Evolutionary conservation across 2,888 invertebrate genomes (phyloP).

Genomic region (Campopleginae sp.): DNA sequence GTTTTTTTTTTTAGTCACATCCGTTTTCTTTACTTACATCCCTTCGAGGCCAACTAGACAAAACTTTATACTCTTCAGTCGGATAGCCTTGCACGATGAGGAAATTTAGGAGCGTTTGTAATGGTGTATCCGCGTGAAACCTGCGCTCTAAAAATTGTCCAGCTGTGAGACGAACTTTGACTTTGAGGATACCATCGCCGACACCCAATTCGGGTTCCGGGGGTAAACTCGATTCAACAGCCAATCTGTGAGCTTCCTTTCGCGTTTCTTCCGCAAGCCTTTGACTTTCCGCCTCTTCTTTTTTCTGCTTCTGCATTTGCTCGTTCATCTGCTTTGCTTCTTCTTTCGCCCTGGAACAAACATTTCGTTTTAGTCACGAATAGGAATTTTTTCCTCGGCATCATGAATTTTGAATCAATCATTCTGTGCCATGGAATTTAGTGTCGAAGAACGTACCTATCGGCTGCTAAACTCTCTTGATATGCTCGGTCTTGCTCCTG

Average conservation of each 20-base stretch:
- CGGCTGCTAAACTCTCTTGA: constrained; percentile 94
- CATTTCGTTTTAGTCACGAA: neutral
- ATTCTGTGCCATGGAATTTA: neutral
- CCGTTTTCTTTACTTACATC: constrained; percentile 90
- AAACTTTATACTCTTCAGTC: constrained; percentile 94
- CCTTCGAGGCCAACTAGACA: constrained; percentile 97
- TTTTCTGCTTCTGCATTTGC: constrained; percentile 89
- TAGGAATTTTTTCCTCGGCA: neutral
- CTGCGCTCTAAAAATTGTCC: constrained; percentile 91
- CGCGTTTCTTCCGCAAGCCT: constrained; percentile 89
- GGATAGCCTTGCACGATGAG: constrained; percentile 95
- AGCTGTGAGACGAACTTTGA: constrained; percentile 93
- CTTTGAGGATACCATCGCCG: constrained; percentile 88
- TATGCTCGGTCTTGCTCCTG: constrained; percentile 97
- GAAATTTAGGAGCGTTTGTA: constrained; percentile 93
- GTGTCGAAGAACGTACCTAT: constrained; percentile 86
- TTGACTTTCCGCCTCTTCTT: constrained; percentile 91
- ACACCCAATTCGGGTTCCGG: constrained; percentile 88
- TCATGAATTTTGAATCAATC: neutral
- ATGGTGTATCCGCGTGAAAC: constrained; percentile 87
- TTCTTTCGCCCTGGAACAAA: constrained; percentile 91
- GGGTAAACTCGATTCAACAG: constrained; percentile 89
- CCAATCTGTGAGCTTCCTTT: constrained; percentile 88
- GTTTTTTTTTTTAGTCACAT: constrained; percentile 1
- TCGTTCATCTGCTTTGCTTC: constrained; percentile 92